Percentiles rank a stretch among this genome's conserved stretches.
Conservation (phyloP, 2,113 vertebrate genomes). For the Channa maculata region DNA sequence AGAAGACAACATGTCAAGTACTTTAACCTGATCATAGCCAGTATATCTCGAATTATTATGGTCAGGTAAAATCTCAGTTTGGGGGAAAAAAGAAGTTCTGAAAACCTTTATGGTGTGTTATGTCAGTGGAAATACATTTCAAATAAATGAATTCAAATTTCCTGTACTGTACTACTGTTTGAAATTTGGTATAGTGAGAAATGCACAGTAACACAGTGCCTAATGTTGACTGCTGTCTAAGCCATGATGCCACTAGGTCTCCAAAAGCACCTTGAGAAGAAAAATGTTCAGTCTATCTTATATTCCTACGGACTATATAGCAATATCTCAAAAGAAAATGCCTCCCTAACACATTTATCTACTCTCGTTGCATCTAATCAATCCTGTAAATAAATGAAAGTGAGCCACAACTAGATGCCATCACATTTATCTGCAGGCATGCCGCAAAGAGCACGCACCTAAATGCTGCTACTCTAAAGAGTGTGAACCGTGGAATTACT, state of each 20-base stretch:
- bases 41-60: background rate
- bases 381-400: slow-evolving; percentile 80
- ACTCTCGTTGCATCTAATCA: slow-evolving; percentile 76
- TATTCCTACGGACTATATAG: slow-evolving; percentile 73
- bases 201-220: background rate
- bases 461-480: slow-evolving; percentile 59
- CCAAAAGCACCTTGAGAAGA: slow-evolving; percentile 67
- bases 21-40: background rate
- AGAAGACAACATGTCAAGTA: slow-evolving; percentile 23
- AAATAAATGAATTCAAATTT: background rate
- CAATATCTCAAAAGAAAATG: slow-evolving; percentile 78
- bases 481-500: slow-evolving; percentile 49
- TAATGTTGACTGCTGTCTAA: slow-evolving; percentile 34
- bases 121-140: no score
- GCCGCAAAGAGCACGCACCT: slow-evolving; percentile 69
- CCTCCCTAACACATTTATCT: slow-evolving; percentile 78
- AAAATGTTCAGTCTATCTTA: slow-evolving; percentile 71
- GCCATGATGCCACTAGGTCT: slow-evolving; percentile 27
- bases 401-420: slow-evolving; percentile 70
- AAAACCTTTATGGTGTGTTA: background rate
- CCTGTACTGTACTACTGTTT: background rate
- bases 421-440: slow-evolving; percentile 75
- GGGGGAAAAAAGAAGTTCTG: background rate
- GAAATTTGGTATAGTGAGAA: background rate
- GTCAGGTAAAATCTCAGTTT: background rate